These are phyloP conservation scores for Boulengeromyrus knoepffleri DNA, from an alignment of 2,113 vertebrate genomes.

Conservation along the genomic window DNA sequence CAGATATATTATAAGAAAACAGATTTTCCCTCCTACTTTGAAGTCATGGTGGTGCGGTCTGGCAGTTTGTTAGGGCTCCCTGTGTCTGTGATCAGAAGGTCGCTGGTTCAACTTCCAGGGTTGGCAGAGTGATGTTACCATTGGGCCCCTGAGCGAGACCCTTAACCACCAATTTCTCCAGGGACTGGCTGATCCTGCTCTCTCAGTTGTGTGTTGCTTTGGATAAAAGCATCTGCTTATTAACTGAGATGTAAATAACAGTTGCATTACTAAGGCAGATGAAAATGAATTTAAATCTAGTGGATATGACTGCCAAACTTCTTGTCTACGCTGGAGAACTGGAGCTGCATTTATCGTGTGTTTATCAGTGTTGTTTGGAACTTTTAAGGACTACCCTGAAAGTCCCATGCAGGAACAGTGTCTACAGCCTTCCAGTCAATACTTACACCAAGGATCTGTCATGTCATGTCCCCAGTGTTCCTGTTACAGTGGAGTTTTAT, in stretches of 20 bases:
- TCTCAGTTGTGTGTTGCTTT: not conserved
- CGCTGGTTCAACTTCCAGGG: not conserved
- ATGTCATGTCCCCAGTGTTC: not conserved
- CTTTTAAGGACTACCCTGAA: not conserved
- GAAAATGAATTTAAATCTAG: not conserved
- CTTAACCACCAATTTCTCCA: not conserved
- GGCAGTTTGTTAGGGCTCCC: not conserved
- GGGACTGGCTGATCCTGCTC: not conserved
- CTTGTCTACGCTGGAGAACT: not conserved
- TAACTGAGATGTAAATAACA: not conserved
- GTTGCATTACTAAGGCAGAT: not conserved
- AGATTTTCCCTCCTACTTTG: not conserved
- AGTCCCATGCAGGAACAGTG: not conserved
- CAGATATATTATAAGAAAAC: not conserved
- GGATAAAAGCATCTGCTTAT: not conserved
- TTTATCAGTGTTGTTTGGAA: not conserved
- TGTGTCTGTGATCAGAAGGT: not conserved
- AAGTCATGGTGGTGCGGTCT: not conserved
- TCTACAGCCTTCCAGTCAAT: not conserved
- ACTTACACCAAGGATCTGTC: not conserved
- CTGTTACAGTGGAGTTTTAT: not conserved
- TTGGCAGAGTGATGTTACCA: not conserved
- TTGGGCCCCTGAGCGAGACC: not conserved
- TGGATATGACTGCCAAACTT: not conserved
- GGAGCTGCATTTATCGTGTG: not conserved